Base-by-base conservation (phyloP, 2,888 invertebrate genomes). In the Drosophila mayaguana region DNA sequence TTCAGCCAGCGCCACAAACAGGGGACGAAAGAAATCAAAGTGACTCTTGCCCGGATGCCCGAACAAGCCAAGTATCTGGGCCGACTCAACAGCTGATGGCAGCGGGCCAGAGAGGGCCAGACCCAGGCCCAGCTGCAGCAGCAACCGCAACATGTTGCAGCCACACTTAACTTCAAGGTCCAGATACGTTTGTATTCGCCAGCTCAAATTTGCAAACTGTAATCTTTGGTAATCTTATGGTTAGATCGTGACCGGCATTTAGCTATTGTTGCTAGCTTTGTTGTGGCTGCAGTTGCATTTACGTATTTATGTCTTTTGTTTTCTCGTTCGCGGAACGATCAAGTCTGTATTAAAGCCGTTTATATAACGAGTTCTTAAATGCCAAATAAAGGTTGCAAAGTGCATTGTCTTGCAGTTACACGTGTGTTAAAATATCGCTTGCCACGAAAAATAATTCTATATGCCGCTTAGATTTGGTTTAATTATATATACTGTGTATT, bases 41-140 rank as follows among this genome's bases (percentile, higher is more conserved):
- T 93, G 93, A 73, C 93, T 93, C 66, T 90, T 90, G 43, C 91
- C 92, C n/a, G 91, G 91, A 83, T 91, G 90, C n/a, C 92, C 91
- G 77, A 93, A 92, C 20, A 93, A 71, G 25, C 92, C 93, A 16
- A 93, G 82, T 75, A 91, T 90, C 56, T 91, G 77, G 2, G 86
- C 86, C 4, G 83, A 59, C 7, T 75, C 55, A 12, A 36, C 57
- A 38, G 25, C 36, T 14, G 22, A n/a, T 11, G n/a, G 45, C 8
- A 8, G 54, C 53, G 9, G n/a, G 3, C 28, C 38, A n/a, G 54
- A 25, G 45, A 42, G 42, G 16, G 12, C 53, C 53, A 42, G 14
- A 5, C 28, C 32, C 16, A 56, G 20, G 8, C 38, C 20, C 32
- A 51, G 32, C 38, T 42, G 28, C 36, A 67, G 28, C 34, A 53